Conservation (phyloP, 2,888 invertebrate species). For the Cerastis rubricosa region DNA sequence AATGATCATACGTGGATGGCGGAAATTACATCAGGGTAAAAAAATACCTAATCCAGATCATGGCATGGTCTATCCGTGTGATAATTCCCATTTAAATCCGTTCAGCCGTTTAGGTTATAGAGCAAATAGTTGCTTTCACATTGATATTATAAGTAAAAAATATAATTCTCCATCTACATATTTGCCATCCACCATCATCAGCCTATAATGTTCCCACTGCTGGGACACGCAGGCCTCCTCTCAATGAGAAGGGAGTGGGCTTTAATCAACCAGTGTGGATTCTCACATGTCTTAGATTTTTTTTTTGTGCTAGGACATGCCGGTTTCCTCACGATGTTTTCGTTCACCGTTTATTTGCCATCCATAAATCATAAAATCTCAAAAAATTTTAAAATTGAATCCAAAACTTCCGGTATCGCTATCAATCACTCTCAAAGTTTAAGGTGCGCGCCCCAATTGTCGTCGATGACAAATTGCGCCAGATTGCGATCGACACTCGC, state of each 20-base stretch:
- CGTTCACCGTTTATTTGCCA: too few species aligned
- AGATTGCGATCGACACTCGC: slow-evolving; percentile 55
- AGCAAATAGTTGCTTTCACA: background rate
- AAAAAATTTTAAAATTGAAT: slow-evolving; percentile 37
- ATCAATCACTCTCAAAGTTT: slow-evolving; percentile 58
- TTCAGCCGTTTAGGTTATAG: background rate
- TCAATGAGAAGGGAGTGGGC: too few species aligned
- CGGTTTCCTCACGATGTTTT: too few species aligned
- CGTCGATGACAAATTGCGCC: slow-evolving; percentile 65
- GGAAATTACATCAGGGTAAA: background rate
- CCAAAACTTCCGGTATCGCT: slow-evolving; percentile 23
- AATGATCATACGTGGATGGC: background rate
- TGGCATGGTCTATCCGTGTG: background rate
- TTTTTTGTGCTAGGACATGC: too few species aligned
- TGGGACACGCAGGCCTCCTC: too few species aligned
- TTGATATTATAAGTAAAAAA: background rate
- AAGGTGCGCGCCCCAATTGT: slow-evolving; percentile 63
- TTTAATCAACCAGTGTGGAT: too few species aligned
- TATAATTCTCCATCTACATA: background rate
- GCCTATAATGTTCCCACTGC: too few species aligned
- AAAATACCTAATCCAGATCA: background rate
- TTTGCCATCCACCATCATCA: background rate
- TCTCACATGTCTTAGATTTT: too few species aligned
- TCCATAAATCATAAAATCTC: background rate
- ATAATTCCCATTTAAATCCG: background rate